These are phyloP conservation scores for Capreolus pygargus DNA, from an alignment of 2,113 vertebrate genomes.

Conservation along the genomic window DNA sequence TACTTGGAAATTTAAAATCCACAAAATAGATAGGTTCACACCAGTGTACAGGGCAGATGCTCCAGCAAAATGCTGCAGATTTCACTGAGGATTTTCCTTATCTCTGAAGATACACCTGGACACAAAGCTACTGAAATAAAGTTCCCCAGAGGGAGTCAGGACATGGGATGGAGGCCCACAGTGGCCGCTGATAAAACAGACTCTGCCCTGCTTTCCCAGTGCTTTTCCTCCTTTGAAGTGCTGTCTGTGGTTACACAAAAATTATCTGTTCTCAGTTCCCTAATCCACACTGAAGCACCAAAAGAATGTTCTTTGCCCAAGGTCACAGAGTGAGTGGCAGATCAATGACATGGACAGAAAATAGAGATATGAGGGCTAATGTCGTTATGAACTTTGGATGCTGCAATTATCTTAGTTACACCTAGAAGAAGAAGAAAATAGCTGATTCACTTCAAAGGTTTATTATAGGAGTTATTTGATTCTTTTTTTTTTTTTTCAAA, in stretches of 20 bases:
- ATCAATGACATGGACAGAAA: neutral
- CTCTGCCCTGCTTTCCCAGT: neutral
- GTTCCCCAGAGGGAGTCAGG: neutral
- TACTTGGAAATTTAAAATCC: neutral
- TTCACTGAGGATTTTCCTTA: neutral
- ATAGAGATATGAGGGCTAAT: neutral
- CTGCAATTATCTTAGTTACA: neutral
- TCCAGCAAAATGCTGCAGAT: neutral
- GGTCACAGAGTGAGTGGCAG: neutral
- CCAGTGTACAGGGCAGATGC: neutral
- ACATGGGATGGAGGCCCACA: rapidly evolving
- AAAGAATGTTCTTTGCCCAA: neutral
- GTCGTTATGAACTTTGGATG: neutral
- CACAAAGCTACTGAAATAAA: neutral
- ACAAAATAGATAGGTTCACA: neutral
- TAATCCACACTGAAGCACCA: neutral
- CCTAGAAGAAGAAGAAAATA: neutral
- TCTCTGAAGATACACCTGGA: neutral
- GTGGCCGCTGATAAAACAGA: neutral
- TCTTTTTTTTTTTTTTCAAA: neutral
- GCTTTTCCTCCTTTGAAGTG: neutral
- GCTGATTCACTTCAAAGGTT: neutral
- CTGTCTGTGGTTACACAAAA: neutral
- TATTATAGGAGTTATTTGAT: neutral
- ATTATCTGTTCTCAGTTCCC: neutral